Conservation (phyloP, 2,888 invertebrate genomes). For the Polyommatus iphigenia region DNA sequence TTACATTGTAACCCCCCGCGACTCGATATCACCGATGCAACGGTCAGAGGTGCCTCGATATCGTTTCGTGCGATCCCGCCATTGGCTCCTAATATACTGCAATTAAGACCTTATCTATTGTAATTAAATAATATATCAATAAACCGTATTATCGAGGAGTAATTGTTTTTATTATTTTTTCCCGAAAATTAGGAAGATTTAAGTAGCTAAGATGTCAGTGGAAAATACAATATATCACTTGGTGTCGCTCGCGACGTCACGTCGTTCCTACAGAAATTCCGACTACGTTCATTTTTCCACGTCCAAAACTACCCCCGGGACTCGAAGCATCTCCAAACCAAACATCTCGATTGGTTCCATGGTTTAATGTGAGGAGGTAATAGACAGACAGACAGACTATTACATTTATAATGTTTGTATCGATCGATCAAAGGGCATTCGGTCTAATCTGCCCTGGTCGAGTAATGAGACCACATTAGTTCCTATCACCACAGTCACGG, state of each 20-base stretch:
- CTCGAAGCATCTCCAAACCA: too few species aligned
- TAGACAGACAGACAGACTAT: neutral
- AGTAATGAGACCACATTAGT: neutral
- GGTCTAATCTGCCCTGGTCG: neutral
- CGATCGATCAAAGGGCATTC: neutral
- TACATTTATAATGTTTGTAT: neutral
- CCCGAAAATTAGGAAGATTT: neutral
- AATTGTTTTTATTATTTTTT: neutral
- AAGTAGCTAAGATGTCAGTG: neutral
- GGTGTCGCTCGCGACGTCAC: too few species aligned
- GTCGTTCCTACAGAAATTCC: too few species aligned
- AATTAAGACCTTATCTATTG: neutral
- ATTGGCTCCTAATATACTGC: neutral
- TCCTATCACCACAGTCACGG: neutral
- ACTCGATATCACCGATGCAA: neutral
- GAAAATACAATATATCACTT: too few species aligned
- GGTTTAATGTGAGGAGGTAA: neutral
- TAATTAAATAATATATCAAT: slow-evolving; percentile 18
- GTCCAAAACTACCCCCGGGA: too few species aligned
- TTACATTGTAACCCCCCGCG: neutral
- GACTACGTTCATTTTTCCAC: too few species aligned
- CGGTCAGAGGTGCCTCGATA: neutral
- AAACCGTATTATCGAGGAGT: neutral
- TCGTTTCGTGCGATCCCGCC: neutral
- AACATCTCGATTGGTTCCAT: too few species aligned